Conservation (phyloP, 2,888 invertebrate species). For the Amblyjoppa fuscipennis region DNA sequence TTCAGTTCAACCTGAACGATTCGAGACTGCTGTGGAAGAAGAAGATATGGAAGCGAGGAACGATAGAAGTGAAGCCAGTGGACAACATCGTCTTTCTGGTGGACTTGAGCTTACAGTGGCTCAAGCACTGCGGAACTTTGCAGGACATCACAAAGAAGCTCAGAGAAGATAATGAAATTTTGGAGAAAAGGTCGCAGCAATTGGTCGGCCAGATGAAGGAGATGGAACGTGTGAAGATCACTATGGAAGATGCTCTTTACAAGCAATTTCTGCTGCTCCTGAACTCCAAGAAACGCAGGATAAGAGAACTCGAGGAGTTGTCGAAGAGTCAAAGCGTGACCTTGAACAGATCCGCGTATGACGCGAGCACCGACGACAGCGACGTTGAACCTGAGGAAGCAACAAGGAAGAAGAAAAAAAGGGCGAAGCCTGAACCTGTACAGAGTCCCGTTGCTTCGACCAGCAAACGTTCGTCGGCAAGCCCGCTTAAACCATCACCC, state of each 20-base stretch:
- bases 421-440: background rate
- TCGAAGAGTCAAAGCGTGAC: slow-evolving; percentile 49
- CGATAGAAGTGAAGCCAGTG: slow-evolving; percentile 68
- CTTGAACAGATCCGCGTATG: slow-evolving; percentile 54
- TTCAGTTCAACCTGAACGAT: slow-evolving; percentile 72
- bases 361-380: slow-evolving; percentile 73
- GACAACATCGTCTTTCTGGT: slow-evolving; percentile 68
- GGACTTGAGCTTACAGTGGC: slow-evolving; percentile 60
- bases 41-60: slow-evolving; percentile 73
- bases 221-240: slow-evolving; percentile 70
- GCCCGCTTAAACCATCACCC: background rate
- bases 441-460: slow-evolving; percentile 7
- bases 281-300: slow-evolving; percentile 77
- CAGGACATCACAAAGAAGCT: slow-evolving; percentile 48
- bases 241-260: slow-evolving; percentile 74
- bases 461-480: background rate
- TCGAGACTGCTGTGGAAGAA: slow-evolving; percentile 74
- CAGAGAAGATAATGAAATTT: slow-evolving; percentile 66
- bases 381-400: slow-evolving; percentile 53
- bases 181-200: slow-evolving; percentile 54
- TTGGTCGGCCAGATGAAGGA: slow-evolving; percentile 66
- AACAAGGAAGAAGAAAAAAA: background rate
- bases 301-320: slow-evolving; percentile 70
- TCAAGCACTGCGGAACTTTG: slow-evolving; percentile 62
- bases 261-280: slow-evolving; percentile 74